Conservation (phyloP, 2,113 vertebrate genomes). For the Macrotis lagotis region DNA sequence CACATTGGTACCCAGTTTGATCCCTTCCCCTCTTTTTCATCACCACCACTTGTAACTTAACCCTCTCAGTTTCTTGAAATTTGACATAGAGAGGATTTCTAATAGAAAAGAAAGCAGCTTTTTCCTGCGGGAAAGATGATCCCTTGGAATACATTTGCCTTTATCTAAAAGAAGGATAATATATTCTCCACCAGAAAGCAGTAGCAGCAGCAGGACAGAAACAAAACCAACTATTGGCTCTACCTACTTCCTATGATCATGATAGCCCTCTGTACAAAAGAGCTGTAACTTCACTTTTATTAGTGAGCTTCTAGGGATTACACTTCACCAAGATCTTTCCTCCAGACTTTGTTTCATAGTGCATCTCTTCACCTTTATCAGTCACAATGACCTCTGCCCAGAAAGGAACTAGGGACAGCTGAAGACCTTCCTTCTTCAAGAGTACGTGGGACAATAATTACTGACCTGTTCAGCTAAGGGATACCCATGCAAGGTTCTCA, state of each 20-base stretch:
- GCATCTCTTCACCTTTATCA: background rate
- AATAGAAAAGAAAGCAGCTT: fast-evolving
- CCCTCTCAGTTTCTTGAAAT: background rate
- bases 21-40: background rate
- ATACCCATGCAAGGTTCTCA: background rate
- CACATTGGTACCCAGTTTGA: background rate
- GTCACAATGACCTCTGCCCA: background rate
- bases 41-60: fast-evolving
- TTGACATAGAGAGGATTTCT: fast-evolving
- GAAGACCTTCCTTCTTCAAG: background rate
- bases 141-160: constrained; percentile 5
- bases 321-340: background rate
- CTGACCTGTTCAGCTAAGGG: background rate
- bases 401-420: background rate
- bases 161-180: constrained; percentile 59
- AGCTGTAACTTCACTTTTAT: constrained; percentile 17
- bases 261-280: constrained; percentile 44
- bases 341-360: constrained; percentile 14
- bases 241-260: background rate
- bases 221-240: background rate
- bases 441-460: background rate
- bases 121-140: background rate
- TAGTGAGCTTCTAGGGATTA: background rate
- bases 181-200: constrained; percentile 51
- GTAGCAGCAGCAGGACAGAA: constrained; percentile 29